Evolutionary conservation across 2,888 invertebrate species (phyloP).

Genomic region (Microchrysa polita): DNA sequence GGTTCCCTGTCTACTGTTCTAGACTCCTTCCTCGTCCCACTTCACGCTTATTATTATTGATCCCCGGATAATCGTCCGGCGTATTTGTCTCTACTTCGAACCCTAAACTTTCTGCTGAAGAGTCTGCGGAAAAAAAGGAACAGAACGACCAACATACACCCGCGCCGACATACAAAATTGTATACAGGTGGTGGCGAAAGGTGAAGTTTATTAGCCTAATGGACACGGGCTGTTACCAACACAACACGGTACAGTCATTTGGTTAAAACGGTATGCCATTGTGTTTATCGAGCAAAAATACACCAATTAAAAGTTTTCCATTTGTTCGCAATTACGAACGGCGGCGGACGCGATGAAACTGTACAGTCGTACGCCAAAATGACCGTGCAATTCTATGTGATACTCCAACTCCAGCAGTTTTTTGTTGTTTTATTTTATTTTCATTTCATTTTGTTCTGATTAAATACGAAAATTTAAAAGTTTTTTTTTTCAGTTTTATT

Average conservation of each 20-base stretch:
- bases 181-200: neutral
- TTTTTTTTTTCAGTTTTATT: neutral
- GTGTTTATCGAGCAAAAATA: neutral
- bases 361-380: no score
- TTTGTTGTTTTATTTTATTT: neutral
- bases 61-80: no score
- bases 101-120: neutral
- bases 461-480: neutral
- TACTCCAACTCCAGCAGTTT: no score
- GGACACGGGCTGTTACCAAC: neutral
- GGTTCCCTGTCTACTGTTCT: no score
- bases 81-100: no score
- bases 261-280: neutral
- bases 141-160: no score
- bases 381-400: no score
- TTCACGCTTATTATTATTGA: no score
- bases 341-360: no score
- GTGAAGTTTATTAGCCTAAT: conserved; percentile 13
- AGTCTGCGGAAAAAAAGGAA: neutral
- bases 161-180: neutral
- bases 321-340: neutral
- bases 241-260: neutral
- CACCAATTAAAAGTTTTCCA: conserved; percentile 16
- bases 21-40: no score
- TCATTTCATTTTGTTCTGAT: neutral